phyloP scores from a whole-genome alignment of 2,113 vertebrate species.

The Centropristis striata region DNA sequence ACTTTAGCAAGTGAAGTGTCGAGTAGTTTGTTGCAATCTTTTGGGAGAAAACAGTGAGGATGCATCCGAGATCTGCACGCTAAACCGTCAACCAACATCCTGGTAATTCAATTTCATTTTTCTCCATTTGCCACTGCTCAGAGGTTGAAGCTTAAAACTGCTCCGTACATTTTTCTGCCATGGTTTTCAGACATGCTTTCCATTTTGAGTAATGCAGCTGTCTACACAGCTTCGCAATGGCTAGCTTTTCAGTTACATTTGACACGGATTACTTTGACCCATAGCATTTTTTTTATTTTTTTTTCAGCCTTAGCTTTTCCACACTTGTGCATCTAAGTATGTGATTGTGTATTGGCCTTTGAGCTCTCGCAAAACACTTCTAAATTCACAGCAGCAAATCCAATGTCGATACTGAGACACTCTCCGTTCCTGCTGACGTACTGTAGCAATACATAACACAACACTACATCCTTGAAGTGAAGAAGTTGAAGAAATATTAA shows the following conservation, averaged over 20 bases:
- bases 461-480: too few species aligned
- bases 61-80: not conserved
- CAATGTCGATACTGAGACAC: not conserved
- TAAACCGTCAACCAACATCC: not conserved
- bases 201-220: not conserved
- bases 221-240: not conserved
- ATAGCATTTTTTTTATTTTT: not conserved
- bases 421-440: not conserved
- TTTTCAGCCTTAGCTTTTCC: not conserved
- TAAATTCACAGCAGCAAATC: not conserved
- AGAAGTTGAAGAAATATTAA: too few species aligned
- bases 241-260: not conserved
- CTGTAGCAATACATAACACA: not conserved
- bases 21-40: constrained; percentile 14
- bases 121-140: not conserved
- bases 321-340: not conserved
- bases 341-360: not conserved
- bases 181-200: not conserved
- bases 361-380: not conserved
- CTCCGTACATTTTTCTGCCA: not conserved
- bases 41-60: constrained; percentile 27
- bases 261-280: not conserved
- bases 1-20: constrained; percentile 15
- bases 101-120: not conserved
- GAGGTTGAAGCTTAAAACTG: not conserved